Evolutionary conservation across 2,888 invertebrate species (phyloP).

Genomic region (Dexiosoma caninum): DNA sequence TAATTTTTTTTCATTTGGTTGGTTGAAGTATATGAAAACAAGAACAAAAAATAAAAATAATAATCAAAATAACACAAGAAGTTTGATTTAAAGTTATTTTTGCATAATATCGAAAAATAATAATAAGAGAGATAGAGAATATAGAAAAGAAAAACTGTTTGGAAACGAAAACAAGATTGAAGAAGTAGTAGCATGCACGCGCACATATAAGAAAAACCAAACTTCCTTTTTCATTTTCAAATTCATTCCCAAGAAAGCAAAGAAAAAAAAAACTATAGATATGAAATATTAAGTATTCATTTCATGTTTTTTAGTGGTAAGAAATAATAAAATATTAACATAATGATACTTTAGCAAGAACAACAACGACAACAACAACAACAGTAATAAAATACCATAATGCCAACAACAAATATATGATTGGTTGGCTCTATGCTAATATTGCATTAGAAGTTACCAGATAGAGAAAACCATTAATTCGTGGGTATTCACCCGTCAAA

Average conservation of each 20-base stretch:
- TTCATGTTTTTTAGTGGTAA: constrained; percentile 59
- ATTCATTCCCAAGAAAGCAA: constrained; percentile 42
- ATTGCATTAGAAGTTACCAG: constrained; percentile 18
- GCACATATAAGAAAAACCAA: constrained; percentile 34
- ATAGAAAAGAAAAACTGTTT: background rate
- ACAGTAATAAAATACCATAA: constrained; percentile 3
- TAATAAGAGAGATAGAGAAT: too few species aligned
- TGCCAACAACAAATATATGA: constrained; percentile 23
- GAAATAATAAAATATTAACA: constrained; percentile 64
- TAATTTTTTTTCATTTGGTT: background rate
- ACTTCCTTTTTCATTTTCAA: constrained; percentile 52
- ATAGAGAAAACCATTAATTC: background rate
- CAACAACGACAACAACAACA: constrained; percentile 27
- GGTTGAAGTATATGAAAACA: background rate
- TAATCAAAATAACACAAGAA: constrained; percentile 38
- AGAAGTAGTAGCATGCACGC: too few species aligned
- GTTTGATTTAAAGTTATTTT: constrained; percentile 52
- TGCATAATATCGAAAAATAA: constrained; percentile 38
- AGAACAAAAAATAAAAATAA: constrained; percentile 12
- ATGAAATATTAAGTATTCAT: constrained; percentile 60
- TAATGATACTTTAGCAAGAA: constrained; percentile 59
- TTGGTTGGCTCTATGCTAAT: background rate
- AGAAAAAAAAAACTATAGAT: constrained; percentile 10
- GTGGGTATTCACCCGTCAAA: too few species aligned
- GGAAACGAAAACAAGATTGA: background rate